phyloP scores from a whole-genome alignment of 2,113 vertebrate genomes.

The Gymnorhina tibicen region DNA sequence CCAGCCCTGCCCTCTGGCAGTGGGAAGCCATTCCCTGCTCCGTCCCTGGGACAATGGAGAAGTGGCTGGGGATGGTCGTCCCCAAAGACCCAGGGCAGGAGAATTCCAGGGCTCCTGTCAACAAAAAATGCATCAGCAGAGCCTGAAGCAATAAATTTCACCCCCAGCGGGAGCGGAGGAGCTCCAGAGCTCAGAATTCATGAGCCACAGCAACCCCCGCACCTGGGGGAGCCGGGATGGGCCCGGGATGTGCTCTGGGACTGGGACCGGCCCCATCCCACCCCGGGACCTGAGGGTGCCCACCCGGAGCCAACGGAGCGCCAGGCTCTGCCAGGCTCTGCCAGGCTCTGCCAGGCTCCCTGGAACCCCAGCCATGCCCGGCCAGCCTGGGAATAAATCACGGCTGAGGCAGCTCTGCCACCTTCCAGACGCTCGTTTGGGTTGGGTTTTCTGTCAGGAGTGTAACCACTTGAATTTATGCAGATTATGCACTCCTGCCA shows the following conservation, averaged over 20 bases:
- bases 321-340: neutral
- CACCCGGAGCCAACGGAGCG: neutral
- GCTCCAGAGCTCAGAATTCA: neutral
- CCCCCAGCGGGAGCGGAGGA: fast-evolving
- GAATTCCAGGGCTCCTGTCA: neutral
- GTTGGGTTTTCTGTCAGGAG: constrained; percentile 23
- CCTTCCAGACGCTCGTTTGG: neutral
- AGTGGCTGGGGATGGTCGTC: neutral
- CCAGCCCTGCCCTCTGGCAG: neutral
- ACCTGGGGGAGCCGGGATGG: neutral
- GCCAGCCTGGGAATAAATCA: neutral
- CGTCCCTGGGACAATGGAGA: neutral
- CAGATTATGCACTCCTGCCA: constrained; percentile 51
- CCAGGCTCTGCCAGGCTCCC: neutral
- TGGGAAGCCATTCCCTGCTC: neutral
- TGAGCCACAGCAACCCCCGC: neutral
- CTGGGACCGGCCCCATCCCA: fast-evolving
- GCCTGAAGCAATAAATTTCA: neutral
- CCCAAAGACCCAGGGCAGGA: neutral
- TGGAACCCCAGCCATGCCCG: neutral
- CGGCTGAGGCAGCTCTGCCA: neutral
- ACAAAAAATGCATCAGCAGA: neutral
- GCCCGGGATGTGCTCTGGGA: fast-evolving
- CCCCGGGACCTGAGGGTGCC: neutral
- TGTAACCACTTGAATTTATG: constrained; percentile 39